phyloP scores from a whole-genome alignment of 2,888 invertebrate species.

The Tenthredo notha region DNA sequence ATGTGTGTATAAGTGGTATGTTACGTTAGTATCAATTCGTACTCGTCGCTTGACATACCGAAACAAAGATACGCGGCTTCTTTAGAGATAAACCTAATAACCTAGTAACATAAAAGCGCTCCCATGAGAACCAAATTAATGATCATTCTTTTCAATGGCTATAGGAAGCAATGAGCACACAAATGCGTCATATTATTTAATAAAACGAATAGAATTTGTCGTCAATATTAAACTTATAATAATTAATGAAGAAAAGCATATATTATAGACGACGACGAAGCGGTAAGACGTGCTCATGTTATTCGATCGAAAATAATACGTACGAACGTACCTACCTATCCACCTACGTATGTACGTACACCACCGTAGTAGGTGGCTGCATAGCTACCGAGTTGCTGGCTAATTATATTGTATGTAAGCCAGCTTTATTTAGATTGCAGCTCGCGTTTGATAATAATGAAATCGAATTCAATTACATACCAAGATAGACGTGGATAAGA shows the following conservation, averaged over 20 bases:
- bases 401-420: conserved; percentile 31
- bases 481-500: not conserved
- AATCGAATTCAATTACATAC: conserved; percentile 11
- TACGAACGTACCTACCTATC: too few species aligned
- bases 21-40: not conserved
- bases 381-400: not conserved
- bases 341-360: not conserved
- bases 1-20: not conserved
- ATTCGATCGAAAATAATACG: not conserved
- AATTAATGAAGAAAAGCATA: not conserved
- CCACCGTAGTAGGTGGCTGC: not conserved
- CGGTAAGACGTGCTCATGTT: not conserved
- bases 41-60: not conserved
- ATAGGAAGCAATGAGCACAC: not conserved
- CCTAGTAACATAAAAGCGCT: too few species aligned
- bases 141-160: not conserved
- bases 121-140: not conserved
- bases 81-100: not conserved
- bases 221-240: too few species aligned
- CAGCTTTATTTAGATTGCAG: conserved; percentile 11
- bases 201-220: too few species aligned
- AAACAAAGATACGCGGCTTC: not conserved
- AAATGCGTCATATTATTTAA: not conserved
- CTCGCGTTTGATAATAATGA: conserved; percentile 10
- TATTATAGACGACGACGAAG: not conserved